A percentile compares a stretch with the other conserved stretches of the same genome.
Evolutionary conservation across 1,140 invertebrate species (phyloP).

Genomic region (Branchinecta lynchi): DNA sequence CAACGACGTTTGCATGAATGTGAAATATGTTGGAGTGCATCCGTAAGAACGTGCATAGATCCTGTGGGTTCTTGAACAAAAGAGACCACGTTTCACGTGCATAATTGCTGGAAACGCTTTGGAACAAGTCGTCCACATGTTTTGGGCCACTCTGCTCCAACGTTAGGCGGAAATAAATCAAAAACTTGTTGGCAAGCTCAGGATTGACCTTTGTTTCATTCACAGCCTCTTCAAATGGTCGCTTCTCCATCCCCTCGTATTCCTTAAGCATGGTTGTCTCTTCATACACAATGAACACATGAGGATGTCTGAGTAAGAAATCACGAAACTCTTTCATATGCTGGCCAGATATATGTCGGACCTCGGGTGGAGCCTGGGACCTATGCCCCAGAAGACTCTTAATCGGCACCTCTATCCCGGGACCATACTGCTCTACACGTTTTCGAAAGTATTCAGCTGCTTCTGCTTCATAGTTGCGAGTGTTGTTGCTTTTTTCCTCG

Average conservation of each 20-base stretch:
- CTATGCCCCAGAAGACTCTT: conserved; percentile 80
- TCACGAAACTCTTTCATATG: conserved; percentile 86
- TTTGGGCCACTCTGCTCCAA: conserved; percentile 61
- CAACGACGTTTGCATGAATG: conserved; percentile 74
- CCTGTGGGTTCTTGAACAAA: conserved; percentile 69
- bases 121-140: conserved; percentile 68
- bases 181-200: conserved; percentile 29
- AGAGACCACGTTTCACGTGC: conserved; percentile 42
- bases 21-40: conserved; percentile 78
- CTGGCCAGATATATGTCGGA: conserved; percentile 81
- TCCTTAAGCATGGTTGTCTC: conserved; percentile 60
- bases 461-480: conserved; percentile 67
- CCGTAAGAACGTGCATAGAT: conserved; percentile 69
- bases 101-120: conserved; percentile 48
- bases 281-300: conserved; percentile 70
- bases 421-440: conserved; percentile 74
- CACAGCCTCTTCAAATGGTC: conserved; percentile 44
- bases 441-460: conserved; percentile 87
- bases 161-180: conserved; percentile 55
- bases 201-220: conserved; percentile 18
- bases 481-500: conserved; percentile 30
- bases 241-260: conserved; percentile 41
- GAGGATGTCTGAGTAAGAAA: conserved; percentile 66
- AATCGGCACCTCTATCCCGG: conserved; percentile 77
- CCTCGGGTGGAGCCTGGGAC: conserved; percentile 76